phyloP scores from a whole-genome alignment of 2,888 invertebrate species.

The Steinernema carpocapsae region DNA sequence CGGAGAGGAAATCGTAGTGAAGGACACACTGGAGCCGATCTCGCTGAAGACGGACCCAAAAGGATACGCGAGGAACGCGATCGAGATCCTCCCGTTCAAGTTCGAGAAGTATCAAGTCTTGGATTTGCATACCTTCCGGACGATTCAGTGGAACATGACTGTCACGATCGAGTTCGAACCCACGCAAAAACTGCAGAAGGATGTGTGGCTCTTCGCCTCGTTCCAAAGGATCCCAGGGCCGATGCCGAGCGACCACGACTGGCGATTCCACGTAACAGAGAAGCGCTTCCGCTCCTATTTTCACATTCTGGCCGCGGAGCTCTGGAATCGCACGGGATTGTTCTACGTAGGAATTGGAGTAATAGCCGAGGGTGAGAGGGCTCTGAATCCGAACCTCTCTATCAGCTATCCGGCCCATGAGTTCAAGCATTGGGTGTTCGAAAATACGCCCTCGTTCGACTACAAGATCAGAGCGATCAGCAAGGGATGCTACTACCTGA shows the following conservation, averaged over 20 bases:
- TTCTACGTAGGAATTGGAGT: conserved; percentile 54
- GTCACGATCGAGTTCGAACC: conserved; percentile 45
- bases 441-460: neutral
- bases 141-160: conserved; percentile 56
- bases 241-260: conserved; percentile 44
- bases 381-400: neutral
- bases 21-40: conserved; percentile 36
- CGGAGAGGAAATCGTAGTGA: conserved; percentile 43
- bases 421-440: conserved; percentile 2
- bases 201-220: conserved; percentile 48
- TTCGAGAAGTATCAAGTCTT: conserved; percentile 45
- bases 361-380: neutral
- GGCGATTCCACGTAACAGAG: conserved; percentile 39
- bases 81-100: conserved; percentile 30
- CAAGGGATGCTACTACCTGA: conserved; percentile 53
- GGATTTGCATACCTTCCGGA: conserved; percentile 53
- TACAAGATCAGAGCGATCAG: neutral
- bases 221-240: conserved; percentile 57
- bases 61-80: conserved; percentile 3
- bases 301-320: conserved; percentile 42
- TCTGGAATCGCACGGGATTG: conserved; percentile 52
- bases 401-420: neutral
- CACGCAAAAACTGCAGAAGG: conserved; percentile 4
- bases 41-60: conserved; percentile 32
- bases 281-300: conserved; percentile 41